A percentile compares a stretch with the other conserved stretches of the same genome.
Evolutionary conservation across 2,113 vertebrate species (phyloP).

Genomic region (Chlamydotis undulata): DNA sequence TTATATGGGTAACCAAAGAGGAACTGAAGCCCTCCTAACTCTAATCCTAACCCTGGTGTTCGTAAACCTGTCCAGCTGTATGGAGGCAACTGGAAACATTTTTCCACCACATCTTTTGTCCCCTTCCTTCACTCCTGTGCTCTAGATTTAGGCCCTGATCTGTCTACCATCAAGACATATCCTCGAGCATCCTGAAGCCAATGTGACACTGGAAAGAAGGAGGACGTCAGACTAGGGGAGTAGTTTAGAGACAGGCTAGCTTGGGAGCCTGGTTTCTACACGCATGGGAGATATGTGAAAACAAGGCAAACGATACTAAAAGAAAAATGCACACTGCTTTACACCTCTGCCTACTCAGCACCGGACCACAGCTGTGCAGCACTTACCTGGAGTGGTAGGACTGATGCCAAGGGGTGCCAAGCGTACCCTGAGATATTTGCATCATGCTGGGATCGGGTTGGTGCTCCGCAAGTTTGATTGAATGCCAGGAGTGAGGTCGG

Average conservation of each 20-base stretch:
- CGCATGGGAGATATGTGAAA: accelerated
- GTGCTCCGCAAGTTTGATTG: constrained; percentile 81
- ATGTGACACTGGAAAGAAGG: neutral
- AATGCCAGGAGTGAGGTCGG: constrained; percentile 95
- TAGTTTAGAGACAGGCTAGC: neutral
- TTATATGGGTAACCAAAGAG: neutral
- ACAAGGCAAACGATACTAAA: neutral
- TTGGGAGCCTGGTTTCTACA: neutral
- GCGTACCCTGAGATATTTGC: constrained; percentile 87
- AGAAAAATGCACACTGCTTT: neutral
- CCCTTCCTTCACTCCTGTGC: neutral
- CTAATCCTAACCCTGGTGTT: neutral
- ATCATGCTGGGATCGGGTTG: constrained; percentile 86
- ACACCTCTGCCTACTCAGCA: neutral
- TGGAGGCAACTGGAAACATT: neutral
- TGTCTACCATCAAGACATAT: neutral
- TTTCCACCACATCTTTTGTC: neutral
- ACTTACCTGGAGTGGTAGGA: constrained; percentile 90
- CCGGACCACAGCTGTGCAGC: neutral
- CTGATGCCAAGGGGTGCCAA: constrained; percentile 88
- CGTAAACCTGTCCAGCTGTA: neutral
- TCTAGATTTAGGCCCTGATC: neutral
- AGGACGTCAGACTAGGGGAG: neutral
- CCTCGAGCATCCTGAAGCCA: neutral
- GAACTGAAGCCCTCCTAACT: neutral